Percentiles rank a stretch among this genome's conserved stretches.
phyloP scores from a whole-genome alignment of 1,140 invertebrate genomes.

The Phymastichus coffea region DNA sequence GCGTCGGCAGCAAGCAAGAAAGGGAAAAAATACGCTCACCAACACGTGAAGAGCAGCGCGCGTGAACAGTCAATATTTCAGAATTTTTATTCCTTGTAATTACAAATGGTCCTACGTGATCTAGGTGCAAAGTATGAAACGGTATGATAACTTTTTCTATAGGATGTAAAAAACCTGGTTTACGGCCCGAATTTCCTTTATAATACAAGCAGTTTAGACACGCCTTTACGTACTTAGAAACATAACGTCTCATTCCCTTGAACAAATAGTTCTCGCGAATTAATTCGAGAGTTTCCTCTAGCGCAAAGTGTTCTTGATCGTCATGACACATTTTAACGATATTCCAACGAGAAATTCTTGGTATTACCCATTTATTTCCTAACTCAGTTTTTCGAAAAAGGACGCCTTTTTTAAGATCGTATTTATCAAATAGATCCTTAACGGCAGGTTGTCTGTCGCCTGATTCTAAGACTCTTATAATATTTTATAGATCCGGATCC shows the following conservation, averaged over 20 bases:
- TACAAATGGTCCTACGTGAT: constrained; percentile 46
- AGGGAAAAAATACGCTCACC: no score
- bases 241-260: constrained; percentile 32
- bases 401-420: constrained; percentile 20
- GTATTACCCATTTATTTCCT: constrained; percentile 36
- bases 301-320: constrained; percentile 35
- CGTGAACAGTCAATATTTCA: no score
- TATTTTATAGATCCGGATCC: not conserved
- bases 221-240: constrained; percentile 30
- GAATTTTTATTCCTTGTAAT: constrained; percentile 20
- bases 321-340: constrained; percentile 40
- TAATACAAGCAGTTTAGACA: constrained; percentile 33
- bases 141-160: constrained; percentile 34
- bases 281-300: constrained; percentile 27
- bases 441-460: not conserved
- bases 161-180: constrained; percentile 24
- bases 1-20: no score
- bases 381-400: constrained; percentile 32
- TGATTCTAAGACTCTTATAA: not conserved
- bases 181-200: constrained; percentile 19
- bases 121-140: constrained; percentile 36
- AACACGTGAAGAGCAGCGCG: no score
- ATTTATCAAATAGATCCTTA: no score
- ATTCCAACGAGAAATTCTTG: constrained; percentile 33
- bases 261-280: constrained; percentile 37